Base-by-base conservation (phyloP, 2,113 vertebrate genomes). In the Brachionichthys hirsutus region DNA sequence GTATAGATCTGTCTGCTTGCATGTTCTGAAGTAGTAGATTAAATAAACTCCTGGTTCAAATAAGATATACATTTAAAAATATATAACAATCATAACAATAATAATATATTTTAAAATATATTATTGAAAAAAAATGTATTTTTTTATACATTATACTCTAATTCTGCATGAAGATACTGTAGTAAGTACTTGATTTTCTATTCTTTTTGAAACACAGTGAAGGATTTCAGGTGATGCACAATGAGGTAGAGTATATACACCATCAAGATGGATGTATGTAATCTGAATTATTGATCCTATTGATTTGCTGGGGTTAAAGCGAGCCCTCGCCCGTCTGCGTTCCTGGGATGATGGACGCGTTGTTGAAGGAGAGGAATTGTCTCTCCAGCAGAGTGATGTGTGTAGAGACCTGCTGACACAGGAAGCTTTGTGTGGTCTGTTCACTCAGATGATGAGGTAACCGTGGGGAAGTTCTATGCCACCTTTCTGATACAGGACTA, bases 401-500 rank as follows among this genome's bases (percentile, higher is more conserved):
- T 85, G 76, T 76, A 60, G 76, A 78, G 86, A 84, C 70, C 89
- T 93, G 93, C 91, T 97, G 93, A 96, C 92, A 88, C 85, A 92
- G 94, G 94, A 95, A 93, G 94, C 93, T 97, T 89, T 98, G 94
- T 99, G 94, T 98, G 95, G 93, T 98, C 95, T 99, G 92, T 98
- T 95, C 93, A 91, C 94, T 94, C 93, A 99, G 97, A 99, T 98
- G 97, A 99, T 97, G 97, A 99, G 96, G 97, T 99, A 96, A 99
- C 97, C 94, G 97, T 99, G 95, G 97, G 97, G 95, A 99, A 99
- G 97, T 99, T 99, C 95, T 99, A 99, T 98, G 97, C 97, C 97
- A 99, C 97, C 94, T 99, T 99, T 94, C 97, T 99, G 96, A 99
- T 99, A 98, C 97, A 99, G 97, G 97, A 99, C 97, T 99, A 99